phyloP scores from a whole-genome alignment of 2,797 vertebrate genomes.

The Darevskia mixta region DNA sequence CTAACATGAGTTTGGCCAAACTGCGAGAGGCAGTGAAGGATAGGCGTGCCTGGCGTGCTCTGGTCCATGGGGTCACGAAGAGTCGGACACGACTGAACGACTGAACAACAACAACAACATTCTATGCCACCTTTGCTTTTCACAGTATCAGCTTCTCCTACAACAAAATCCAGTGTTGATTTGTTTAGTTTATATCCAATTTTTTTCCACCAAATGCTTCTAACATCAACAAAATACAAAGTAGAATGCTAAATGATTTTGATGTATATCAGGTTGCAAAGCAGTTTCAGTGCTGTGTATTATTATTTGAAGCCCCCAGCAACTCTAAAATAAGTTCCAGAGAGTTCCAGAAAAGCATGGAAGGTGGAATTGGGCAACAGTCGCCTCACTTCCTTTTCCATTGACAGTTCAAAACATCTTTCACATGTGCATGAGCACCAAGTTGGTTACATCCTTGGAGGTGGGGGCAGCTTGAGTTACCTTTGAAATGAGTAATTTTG shows the following conservation, averaged over 20 bases:
- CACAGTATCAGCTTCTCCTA: neutral
- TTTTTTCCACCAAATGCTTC: neutral
- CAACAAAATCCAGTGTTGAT: neutral
- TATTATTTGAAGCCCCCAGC: neutral
- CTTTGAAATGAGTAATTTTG: neutral
- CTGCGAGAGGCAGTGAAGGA: too few relatives aligned
- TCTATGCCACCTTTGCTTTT: neutral
- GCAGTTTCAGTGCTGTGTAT: neutral
- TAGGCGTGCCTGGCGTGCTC: too few relatives aligned
- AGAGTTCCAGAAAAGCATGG: too few relatives aligned
- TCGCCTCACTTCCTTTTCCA: neutral
- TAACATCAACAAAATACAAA: neutral
- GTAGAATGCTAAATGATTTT: neutral
- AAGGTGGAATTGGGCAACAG: neutral
- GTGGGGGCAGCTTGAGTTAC: neutral
- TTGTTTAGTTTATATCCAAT: neutral
- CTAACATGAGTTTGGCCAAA: too few relatives aligned
- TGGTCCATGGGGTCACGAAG: too few relatives aligned
- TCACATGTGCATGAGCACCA: neutral
- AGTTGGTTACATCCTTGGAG: neutral
- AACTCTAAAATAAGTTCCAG: too few relatives aligned
- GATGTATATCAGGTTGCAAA: neutral
- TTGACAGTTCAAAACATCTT: neutral
- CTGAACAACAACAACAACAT: too few relatives aligned
- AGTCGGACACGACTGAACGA: too few relatives aligned